These are phyloP conservation scores for Zaprionus lineosus DNA, from an alignment of 2,888 invertebrate genomes.

Conservation along the genomic window DNA sequence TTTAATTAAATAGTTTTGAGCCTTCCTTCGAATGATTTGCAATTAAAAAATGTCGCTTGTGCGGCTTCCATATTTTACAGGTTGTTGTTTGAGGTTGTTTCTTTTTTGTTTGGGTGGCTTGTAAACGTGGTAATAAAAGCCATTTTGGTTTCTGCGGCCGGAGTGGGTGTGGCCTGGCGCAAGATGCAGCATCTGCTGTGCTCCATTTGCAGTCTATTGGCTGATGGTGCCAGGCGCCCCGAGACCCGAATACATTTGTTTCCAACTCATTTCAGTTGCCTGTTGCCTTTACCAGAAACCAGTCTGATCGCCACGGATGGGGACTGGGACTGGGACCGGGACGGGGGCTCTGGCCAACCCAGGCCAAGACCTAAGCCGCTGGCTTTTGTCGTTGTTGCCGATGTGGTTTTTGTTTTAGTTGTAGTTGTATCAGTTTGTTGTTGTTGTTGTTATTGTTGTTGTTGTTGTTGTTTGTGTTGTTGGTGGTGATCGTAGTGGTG, in stretches of 20 bases:
- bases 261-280: conserved; percentile 55
- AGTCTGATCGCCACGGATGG: too few species aligned
- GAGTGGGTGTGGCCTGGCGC: conserved; percentile 68
- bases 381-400: conserved; percentile 27
- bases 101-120: conserved; percentile 16
- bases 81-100: too few species aligned
- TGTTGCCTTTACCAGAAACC: conserved; percentile 60
- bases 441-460: conserved; percentile 33
- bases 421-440: conserved; percentile 20
- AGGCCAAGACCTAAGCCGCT: conserved; percentile 49
- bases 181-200: conserved; percentile 73
- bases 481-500: conserved; percentile 13
- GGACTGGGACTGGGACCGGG: too few species aligned
- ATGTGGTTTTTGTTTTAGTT: conserved; percentile 36
- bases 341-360: conserved; percentile 20
- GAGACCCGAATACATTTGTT: conserved; percentile 71
- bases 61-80: too few species aligned
- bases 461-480: conserved; percentile 31
- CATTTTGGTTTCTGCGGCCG: conserved; percentile 64
- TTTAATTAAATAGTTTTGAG: too few species aligned
- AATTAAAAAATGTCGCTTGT: too few species aligned
- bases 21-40: too few species aligned
- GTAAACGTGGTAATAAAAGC: conserved; percentile 73
- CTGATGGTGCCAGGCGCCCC: conserved; percentile 72
- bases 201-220: conserved; percentile 78